Evolutionary conservation across 2,113 vertebrate species (phyloP).

Genomic region (Platichthys stellatus): DNA sequence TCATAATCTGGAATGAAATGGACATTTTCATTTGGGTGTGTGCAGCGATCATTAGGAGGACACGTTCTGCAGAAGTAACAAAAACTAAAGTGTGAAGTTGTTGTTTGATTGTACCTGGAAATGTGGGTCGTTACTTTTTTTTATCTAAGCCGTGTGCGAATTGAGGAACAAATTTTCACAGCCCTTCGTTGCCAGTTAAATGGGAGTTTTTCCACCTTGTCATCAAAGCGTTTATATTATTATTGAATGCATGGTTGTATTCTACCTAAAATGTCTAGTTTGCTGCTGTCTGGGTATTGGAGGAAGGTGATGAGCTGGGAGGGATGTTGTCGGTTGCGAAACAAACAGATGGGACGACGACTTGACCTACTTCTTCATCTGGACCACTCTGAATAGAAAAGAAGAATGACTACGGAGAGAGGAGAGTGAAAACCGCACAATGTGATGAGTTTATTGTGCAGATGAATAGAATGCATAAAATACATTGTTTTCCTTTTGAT

Average conservation of each 20-base stretch:
- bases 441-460: slow-evolving; percentile 4
- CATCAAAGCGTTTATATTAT: not conserved
- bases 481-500: not conserved
- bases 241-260: not conserved
- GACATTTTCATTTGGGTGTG: slow-evolving; percentile 52
- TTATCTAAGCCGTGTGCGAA: not conserved
- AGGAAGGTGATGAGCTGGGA: slow-evolving; percentile 33
- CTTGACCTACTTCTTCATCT: slow-evolving; percentile 76
- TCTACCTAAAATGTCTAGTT: slow-evolving; percentile 7
- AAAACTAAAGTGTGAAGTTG: not conserved
- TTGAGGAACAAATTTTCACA: not conserved
- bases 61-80: not conserved
- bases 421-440: slow-evolving; percentile 1
- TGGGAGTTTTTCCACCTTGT: not conserved
- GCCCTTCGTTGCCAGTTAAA: not conserved
- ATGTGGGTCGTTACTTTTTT: slow-evolving; percentile 1
- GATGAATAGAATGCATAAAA: slow-evolving; percentile 15
- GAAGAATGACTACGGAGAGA: not conserved
- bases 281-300: not conserved
- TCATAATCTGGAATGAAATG: slow-evolving; percentile 61
- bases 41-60: slow-evolving; percentile 36
- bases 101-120: slow-evolving; percentile 16
- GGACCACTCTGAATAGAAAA: slow-evolving; percentile 52
- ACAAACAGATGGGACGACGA: slow-evolving; percentile 74
- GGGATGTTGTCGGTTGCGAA: slow-evolving; percentile 55